Evolutionary conservation across 2,113 vertebrate genomes (phyloP).

Genomic region (Gallinago jamesoni): DNA sequence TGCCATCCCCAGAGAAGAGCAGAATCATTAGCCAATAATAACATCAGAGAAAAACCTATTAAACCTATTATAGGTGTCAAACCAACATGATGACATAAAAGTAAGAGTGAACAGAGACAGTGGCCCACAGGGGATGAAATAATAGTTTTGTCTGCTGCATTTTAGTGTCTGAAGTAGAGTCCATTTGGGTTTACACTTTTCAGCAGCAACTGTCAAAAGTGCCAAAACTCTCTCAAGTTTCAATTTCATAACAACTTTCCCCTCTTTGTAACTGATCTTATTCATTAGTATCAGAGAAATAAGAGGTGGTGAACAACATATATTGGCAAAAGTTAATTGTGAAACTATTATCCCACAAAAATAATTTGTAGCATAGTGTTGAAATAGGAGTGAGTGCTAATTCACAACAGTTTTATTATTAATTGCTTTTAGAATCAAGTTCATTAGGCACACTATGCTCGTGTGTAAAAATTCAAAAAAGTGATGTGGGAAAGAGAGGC

Average conservation of each 20-base stretch:
- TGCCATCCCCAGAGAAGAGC: slow-evolving; percentile 19
- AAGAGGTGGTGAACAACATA: slow-evolving; percentile 10
- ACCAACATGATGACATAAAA: slow-evolving; percentile 45
- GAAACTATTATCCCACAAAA: slow-evolving; percentile 21
- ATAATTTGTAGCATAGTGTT: neutral
- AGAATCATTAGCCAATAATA: slow-evolving; percentile 61
- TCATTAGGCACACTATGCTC: neutral
- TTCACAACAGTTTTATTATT: neutral
- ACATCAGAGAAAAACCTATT: slow-evolving; percentile 48
- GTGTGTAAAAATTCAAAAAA: neutral
- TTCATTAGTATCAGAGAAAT: slow-evolving; percentile 40
- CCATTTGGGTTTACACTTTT: slow-evolving; percentile 47
- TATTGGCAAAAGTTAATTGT: neutral
- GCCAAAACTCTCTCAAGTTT: slow-evolving; percentile 41
- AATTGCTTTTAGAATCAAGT: neutral
- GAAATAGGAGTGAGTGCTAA: neutral
- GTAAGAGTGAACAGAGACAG: slow-evolving; percentile 8
- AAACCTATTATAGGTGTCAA: slow-evolving; percentile 52
- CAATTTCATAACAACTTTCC: slow-evolving; percentile 31
- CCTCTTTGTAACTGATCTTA: slow-evolving; percentile 59
- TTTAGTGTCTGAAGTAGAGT: slow-evolving; percentile 23
- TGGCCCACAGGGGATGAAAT: slow-evolving; percentile 29
- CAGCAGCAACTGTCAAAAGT: slow-evolving; percentile 35
- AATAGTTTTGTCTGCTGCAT: slow-evolving; percentile 54
- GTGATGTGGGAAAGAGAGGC: neutral